Evolutionary conservation across 2,888 invertebrate species (phyloP).

Genomic region (Arrhopalites spinosus): DNA sequence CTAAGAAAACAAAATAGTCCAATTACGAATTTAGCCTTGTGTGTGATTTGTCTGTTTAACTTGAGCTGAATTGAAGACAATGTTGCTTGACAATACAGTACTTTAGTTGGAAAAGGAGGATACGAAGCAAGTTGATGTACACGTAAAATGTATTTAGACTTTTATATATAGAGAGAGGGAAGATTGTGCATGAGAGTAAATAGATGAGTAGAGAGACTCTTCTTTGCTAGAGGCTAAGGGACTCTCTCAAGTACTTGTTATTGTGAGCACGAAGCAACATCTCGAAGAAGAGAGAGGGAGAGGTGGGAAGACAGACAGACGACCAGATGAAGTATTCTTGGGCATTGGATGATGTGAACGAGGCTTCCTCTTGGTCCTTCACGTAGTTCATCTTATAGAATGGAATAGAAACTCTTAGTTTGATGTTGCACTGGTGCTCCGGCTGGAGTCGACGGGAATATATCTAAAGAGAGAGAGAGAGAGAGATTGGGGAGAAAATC

Average conservation of each 20-base stretch:
- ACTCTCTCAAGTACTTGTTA: conserved; percentile 37
- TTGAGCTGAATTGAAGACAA: background rate
- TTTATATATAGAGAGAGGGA: conserved; percentile 6
- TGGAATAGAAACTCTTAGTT: background rate
- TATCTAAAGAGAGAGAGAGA: background rate
- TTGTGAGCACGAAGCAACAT: conserved; percentile 40
- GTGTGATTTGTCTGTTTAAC: conserved; percentile 29
- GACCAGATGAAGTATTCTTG: conserved; percentile 20
- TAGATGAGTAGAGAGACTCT: conserved; percentile 3
- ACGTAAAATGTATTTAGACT: background rate
- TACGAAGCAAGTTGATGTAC: background rate
- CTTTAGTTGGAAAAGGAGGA: conserved; percentile 15
- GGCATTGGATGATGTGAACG: conserved; percentile 13
- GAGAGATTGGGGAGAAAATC: conserved; percentile 41
- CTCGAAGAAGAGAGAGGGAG: background rate
- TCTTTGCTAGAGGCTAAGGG: conserved; percentile 26
- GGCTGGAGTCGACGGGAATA: background rate
- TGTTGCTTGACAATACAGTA: background rate
- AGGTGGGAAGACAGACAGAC: conserved; percentile 39
- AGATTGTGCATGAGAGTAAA: conserved; percentile 1
- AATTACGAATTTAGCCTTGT: conserved; percentile 28
- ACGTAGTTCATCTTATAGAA: background rate
- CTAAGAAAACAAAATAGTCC: conserved; percentile 12
- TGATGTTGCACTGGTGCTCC: no score
- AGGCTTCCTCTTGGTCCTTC: background rate